These are phyloP conservation scores for Turnix velox DNA, from an alignment of 2,113 vertebrate genomes.

Conservation along the genomic window DNA sequence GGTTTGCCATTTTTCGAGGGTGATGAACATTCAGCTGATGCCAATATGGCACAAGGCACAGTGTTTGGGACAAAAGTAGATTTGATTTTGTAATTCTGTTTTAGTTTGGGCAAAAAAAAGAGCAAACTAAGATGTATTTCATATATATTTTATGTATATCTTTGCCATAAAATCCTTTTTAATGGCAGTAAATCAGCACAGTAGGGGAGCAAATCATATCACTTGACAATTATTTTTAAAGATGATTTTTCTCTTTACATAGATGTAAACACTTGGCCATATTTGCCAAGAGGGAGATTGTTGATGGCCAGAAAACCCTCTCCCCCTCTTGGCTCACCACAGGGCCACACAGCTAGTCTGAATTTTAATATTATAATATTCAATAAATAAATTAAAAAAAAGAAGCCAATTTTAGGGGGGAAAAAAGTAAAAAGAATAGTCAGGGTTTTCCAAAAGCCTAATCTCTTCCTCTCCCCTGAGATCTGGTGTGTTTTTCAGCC, in stretches of 20 bases:
- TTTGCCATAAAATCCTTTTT: neutral
- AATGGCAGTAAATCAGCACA: neutral
- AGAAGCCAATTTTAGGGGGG: neutral
- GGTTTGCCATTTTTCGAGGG: neutral
- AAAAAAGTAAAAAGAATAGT: neutral
- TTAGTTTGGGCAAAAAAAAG: neutral
- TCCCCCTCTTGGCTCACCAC: neutral
- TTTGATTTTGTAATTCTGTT: neutral
- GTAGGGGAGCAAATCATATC: neutral
- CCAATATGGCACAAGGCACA: neutral
- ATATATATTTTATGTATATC: neutral
- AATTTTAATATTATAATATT: neutral
- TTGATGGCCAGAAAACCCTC: neutral
- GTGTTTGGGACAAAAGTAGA: neutral
- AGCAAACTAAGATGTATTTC: neutral
- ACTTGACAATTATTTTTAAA: neutral
- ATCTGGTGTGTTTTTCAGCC: conserved; percentile 74
- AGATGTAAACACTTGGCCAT: neutral
- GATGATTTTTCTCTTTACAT: neutral
- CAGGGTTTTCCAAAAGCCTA: conserved; percentile 43
- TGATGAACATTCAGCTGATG: neutral
- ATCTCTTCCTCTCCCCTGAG: conserved; percentile 57
- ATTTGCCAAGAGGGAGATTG: neutral
- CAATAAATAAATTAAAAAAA: neutral
- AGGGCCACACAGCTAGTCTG: neutral